Base-by-base conservation (phyloP, 2,797 vertebrate species). In the Florisuga fusca region DNA sequence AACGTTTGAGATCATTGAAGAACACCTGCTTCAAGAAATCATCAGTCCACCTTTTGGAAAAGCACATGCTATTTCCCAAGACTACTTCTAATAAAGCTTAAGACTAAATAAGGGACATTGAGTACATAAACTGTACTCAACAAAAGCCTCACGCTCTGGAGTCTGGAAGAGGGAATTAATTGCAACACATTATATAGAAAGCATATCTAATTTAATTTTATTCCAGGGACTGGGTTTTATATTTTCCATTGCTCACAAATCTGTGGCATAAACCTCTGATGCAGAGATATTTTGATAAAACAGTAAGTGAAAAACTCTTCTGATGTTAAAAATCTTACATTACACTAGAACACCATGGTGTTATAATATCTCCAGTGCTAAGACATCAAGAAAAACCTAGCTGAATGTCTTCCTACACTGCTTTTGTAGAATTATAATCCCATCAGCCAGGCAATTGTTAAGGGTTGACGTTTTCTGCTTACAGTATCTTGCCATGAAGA, bases 391-490 rank as follows among this genome's bases (percentile, higher is more conserved):
- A 75, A 55, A 83, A 45, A 6, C 9, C 19, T 34, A 25, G 41
- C 15, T 78, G 58, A 68, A 54, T 11, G 4, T 62, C 54, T 84
- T 27, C 16, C 66, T 11, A 4, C 2, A 34, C 10, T 55, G 7
- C 29, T 86, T 72, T 87, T 81, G 76, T 29, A 75, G 19, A 64
- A 72, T 0, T 2, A 78, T 22, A 91, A 93, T 68, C 62, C 77
- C 38, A 61, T 45, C 58, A 91, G 85, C 26, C 66, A 61, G 16
- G 29, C 46, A 74, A 80, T 6, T 90, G 51, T 84, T 93, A 86
- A 73, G 84, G 71, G 48, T 94, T 81, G 84, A 75, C 27, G 43
- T 75, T 72, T 84, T 87, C 51, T 84, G 82, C 58, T 41, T 45
- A 8, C 21, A 55, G 62, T 26, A 89, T 68, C 54, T 53, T 69